Evolutionary conservation across 2,797 vertebrate species (phyloP).

Genomic region (Sphenodon punctatus): DNA sequence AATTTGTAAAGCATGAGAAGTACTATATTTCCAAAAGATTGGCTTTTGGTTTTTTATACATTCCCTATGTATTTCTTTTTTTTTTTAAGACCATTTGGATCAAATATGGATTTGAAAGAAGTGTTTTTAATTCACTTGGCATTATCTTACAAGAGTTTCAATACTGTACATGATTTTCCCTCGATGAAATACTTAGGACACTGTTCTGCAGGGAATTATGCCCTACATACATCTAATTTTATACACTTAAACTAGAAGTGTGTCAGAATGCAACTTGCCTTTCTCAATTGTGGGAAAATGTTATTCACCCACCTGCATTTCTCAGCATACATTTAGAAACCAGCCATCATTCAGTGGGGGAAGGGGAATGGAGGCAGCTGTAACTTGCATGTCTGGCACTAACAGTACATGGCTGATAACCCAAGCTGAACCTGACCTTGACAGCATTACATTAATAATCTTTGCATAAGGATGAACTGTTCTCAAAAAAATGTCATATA

Average conservation of each 20-base stretch:
- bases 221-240: constrained; percentile 22
- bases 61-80: too few species aligned
- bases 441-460: constrained; percentile 17
- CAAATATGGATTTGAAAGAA: constrained; percentile 27
- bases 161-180: constrained; percentile 28
- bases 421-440: constrained; percentile 58
- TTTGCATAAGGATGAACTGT: constrained; percentile 33
- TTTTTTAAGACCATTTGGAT: too few species aligned
- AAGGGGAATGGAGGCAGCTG: constrained; percentile 25
- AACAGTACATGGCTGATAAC: constrained; percentile 38
- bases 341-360: constrained; percentile 1
- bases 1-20: constrained; percentile 34
- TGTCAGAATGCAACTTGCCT: constrained; percentile 33
- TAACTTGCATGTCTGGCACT: constrained; percentile 35
- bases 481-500: constrained; percentile 44
- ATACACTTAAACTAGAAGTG: constrained; percentile 38
- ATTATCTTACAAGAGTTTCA: constrained; percentile 14
- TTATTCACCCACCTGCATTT: constrained; percentile 47
- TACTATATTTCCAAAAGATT: constrained; percentile 40
- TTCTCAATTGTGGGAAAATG: constrained; percentile 24
- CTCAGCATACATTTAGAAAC: constrained; percentile 42
- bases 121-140: constrained; percentile 1
- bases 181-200: constrained; percentile 32
- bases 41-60: too few species aligned
- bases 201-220: constrained; percentile 33